Evolutionary conservation across 1,140 invertebrate genomes (phyloP), one percentile per base, ranked within the genome.

Genomic region (Eubasilissa regina): DNA sequence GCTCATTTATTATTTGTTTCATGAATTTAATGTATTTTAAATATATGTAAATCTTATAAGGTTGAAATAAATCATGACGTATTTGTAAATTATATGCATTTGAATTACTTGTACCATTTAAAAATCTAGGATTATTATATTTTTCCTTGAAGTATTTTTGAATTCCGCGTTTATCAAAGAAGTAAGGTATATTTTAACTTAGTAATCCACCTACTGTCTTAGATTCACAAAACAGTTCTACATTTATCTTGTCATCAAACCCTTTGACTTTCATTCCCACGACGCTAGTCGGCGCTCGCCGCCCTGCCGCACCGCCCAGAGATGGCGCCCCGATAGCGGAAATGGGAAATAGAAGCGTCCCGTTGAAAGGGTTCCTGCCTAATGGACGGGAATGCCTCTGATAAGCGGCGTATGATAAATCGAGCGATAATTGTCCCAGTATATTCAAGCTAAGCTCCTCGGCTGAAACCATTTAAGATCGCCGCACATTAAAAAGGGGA

Each of bases 321-420:
- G 80, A 81, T 81, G 80, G 80, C 72, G 79, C 58, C 51, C 47
- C 66, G 75, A 77, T 68, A 68, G 62, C 75, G 58, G 58, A 76
- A 60, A 62, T 47, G 48, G 75, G 75, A 77, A 77, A 77, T 66
- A 62, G 75, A 68, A 53, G 47, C 44, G 44, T 76, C 66, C 47
- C 64, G 15, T 11, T 66, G 64, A 78, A 78, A 79, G 66, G 72
- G 79, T 74, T 77, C 51, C 74, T 76, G 81, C 73, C 73, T 83
- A 83, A 83, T 83, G 81, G 81, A 81, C 81, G 58, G 81, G 80
- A 83, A 83, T 76, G 81, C 56, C 77, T 48, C 56, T 76, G 81
- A 83, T 83, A 83, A 83, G 76, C 79, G 72, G 45, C 76, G 48
- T 53, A 81, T 79, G 81, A 83, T 83, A 83, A 83, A 83, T 83